These are phyloP conservation scores for Hesperia comma DNA, from an alignment of 2,888 invertebrate species.

Conservation along the genomic window DNA sequence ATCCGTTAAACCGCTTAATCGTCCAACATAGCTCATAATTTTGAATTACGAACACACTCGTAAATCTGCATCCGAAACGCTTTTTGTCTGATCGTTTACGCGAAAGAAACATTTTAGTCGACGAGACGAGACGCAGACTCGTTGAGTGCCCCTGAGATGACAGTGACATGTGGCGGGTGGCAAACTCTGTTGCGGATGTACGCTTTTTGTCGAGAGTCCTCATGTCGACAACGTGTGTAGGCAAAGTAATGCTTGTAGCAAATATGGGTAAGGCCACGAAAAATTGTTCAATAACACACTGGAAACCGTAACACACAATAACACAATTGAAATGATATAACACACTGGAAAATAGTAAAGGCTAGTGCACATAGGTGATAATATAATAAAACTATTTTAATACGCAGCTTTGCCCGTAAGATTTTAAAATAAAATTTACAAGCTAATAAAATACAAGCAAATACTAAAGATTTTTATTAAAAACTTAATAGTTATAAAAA, in stretches of 20 bases:
- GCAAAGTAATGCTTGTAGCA: not conserved
- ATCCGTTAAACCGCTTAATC: not conserved
- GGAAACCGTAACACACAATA: too few species aligned
- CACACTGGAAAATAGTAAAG: too few species aligned
- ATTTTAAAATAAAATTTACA: too few species aligned
- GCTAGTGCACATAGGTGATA: too few species aligned
- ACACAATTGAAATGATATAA: too few species aligned
- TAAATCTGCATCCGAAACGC: conserved; percentile 21
- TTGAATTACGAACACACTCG: not conserved
- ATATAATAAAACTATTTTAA: too few species aligned
- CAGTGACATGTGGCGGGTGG: conserved; percentile 50
- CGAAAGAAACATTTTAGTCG: conserved; percentile 14
- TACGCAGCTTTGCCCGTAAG: too few species aligned
- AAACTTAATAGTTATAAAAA: too few species aligned
- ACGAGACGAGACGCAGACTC: conserved; percentile 43
- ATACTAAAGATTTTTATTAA: too few species aligned
- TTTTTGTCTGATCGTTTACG: conserved; percentile 5
- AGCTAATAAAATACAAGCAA: too few species aligned
- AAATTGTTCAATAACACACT: too few species aligned
- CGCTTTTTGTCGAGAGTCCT: conserved; percentile 31
- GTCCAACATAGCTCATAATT: not conserved
- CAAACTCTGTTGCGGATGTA: conserved; percentile 39
- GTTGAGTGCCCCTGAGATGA: conserved; percentile 45
- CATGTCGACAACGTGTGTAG: not conserved
- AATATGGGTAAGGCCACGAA: too few species aligned